phyloP scores from a whole-genome alignment of 2,888 invertebrate species.

The Gortyna flavago region DNA sequence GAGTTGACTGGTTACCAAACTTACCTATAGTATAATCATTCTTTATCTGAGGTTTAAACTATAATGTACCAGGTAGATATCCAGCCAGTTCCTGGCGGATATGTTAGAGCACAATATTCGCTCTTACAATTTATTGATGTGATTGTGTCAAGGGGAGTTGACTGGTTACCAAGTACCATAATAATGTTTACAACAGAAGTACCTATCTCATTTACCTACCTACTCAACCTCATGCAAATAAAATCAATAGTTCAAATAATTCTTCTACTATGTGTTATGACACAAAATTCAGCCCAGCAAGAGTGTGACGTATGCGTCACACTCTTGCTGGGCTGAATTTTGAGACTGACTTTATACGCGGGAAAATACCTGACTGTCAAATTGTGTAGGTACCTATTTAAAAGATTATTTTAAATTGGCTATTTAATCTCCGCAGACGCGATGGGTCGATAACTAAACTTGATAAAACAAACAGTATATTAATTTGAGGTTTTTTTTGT shows the following conservation, averaged over 20 bases:
- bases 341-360: slow-evolving; percentile 13
- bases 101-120: slow-evolving; percentile 3
- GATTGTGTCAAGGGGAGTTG: background rate
- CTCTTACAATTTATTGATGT: background rate
- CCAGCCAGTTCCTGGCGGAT: slow-evolving; percentile 16
- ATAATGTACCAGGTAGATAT: background rate
- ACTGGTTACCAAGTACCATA: background rate
- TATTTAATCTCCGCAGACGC: background rate
- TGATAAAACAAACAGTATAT: background rate
- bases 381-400: background rate
- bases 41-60: no score
- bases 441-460: background rate
- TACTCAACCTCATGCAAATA: background rate
- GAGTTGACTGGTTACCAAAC: background rate
- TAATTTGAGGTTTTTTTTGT: background rate
- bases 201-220: background rate
- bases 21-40: background rate
- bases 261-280: background rate
- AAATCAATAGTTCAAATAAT: background rate
- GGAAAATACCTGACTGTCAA: slow-evolving; percentile 5
- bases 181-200: background rate
- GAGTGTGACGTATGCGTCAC: no score
- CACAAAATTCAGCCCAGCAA: no score
- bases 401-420: background rate
- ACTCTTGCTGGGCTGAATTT: slow-evolving; percentile 2